Evolutionary conservation across 2,113 vertebrate genomes (phyloP), one percentile per base, ranked within the genome.

Genomic region (Equus przewalskii): DNA sequence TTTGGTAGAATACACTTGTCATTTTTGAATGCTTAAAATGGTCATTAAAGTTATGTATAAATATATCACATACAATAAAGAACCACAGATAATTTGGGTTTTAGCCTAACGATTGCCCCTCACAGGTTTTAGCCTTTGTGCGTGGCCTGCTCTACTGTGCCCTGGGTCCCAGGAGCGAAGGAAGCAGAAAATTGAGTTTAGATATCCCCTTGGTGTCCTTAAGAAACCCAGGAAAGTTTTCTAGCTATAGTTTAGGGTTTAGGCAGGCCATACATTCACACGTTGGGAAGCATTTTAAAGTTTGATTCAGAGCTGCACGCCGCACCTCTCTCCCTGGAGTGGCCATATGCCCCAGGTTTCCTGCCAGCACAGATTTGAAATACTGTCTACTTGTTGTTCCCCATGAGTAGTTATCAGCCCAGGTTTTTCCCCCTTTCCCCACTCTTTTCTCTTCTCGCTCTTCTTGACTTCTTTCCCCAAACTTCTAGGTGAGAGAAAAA

Each of bases 351-450:
- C 90, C 89, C 56, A 18, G 28, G 4, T 62, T 89, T 75, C 79
- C 73, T 90, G 90, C 94, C 92, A 93, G 62, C 78, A 44, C 24
- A 58, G 46, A 89, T 67, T 73, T 64, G 51, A 95, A 76, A 95
- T 51, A 56, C 15, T 26, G 46, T 78, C 84, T 93, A 33, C 49
- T 67, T 44, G 19, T 76, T 76, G 16, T 56, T 89, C 69, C 89
- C 96, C 33, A 22, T 18, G 64, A 16, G 33, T 8, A 36, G 51
- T 18, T 36, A 16, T 51, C 46, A 46, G 28, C 13, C 54, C 64
- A 46, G 73, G 24, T 46, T 49, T 87, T 51, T 64, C 95, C 28
- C 46, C 7, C 11, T 62, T 90, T 64, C 19, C 67, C 22, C 56
- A 62, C 67, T 67, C 65, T 49, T 44, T 62, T n/a, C 36, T 89